A percentile compares a stretch with the other conserved stretches of the same genome.
These are phyloP conservation scores for Pterois miles DNA, from an alignment of 2,797 vertebrate genomes.

Conservation along the genomic window DNA sequence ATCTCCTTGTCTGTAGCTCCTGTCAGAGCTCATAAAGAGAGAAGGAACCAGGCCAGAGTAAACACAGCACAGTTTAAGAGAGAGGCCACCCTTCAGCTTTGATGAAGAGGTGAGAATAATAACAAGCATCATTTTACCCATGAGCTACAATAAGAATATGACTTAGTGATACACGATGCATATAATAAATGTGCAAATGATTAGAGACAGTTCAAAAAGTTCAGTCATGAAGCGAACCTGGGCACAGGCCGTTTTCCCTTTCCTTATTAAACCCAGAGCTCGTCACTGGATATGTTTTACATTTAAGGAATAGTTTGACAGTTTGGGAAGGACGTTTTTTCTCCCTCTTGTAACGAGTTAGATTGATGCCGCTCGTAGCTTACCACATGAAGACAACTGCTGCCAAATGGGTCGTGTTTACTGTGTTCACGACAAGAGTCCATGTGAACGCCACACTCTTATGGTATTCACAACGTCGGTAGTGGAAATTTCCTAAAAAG, in stretches of 20 bases:
- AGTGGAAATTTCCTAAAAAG: no score
- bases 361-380: neutral
- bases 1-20: conserved; percentile 12
- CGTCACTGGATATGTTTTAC: neutral
- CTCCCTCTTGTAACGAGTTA: neutral
- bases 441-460: no score
- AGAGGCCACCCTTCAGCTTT: neutral
- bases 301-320: neutral
- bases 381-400: neutral
- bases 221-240: neutral
- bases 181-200: conserved; percentile 15
- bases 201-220: conserved; percentile 1
- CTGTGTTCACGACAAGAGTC: neutral
- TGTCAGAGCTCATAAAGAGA: conserved; percentile 37
- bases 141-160: neutral
- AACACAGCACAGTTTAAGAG: conserved; percentile 5
- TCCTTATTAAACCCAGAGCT: neutral
- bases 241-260: conserved; percentile 3
- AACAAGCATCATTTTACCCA: conserved; percentile 26
- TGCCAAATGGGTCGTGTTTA: neutral
- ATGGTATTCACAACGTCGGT: no score
- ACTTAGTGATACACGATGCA: neutral
- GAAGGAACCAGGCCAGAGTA: conserved; percentile 23
- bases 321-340: neutral
- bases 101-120: conserved; percentile 42